A percentile compares a stretch with the other conserved stretches of the same genome.
phyloP scores from a whole-genome alignment of 1,140 invertebrate species.

The Halotydeus destructor region DNA sequence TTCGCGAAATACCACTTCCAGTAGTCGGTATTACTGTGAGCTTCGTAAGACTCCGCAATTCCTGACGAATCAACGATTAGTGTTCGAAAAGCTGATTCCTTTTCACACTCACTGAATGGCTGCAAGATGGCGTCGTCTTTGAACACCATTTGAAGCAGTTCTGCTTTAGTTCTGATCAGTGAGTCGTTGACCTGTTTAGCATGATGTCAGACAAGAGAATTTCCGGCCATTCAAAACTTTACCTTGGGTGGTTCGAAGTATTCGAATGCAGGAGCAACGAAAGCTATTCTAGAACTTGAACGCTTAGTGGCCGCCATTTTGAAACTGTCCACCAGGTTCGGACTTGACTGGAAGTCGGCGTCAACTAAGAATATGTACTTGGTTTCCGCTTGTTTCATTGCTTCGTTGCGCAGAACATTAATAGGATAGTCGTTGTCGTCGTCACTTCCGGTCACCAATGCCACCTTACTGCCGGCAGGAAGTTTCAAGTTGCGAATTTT shows the following conservation, averaged over 20 bases:
- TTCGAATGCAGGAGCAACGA: slow-evolving; percentile 21
- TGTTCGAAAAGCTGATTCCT: not conserved
- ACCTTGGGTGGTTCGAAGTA: slow-evolving; percentile 19
- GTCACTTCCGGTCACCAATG: slow-evolving; percentile 13
- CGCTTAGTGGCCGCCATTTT: slow-evolving; percentile 6
- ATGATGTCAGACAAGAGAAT: too few species aligned
- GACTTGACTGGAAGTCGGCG: slow-evolving; percentile 20
- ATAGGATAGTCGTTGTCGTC: slow-evolving; percentile 18
- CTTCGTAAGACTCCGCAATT: slow-evolving; percentile 18
- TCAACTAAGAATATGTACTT: slow-evolving; percentile 18
- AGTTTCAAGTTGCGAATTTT: slow-evolving; percentile 17
- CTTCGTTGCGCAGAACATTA: slow-evolving; percentile 19
- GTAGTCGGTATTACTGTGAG: slow-evolving; percentile 20
- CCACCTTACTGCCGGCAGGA: slow-evolving; percentile 11
- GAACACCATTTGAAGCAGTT: slow-evolving; percentile 19
- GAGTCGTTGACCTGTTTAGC: slow-evolving; percentile 17
- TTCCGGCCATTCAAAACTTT: slow-evolving; percentile 4
- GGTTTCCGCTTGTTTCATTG: slow-evolving; percentile 18
- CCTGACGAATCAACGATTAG: slow-evolving; percentile 9
- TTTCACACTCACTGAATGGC: slow-evolving; percentile 16
- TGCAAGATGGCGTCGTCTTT: slow-evolving; percentile 18
- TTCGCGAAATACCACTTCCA: slow-evolving; percentile 21
- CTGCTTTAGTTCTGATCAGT: slow-evolving; percentile 19
- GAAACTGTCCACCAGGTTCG: slow-evolving; percentile 18
- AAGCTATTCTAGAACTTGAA: slow-evolving; percentile 11